These are phyloP conservation scores for Propithecus perrieri DNA, from an alignment of 2,797 vertebrate genomes.

Conservation along the genomic window DNA sequence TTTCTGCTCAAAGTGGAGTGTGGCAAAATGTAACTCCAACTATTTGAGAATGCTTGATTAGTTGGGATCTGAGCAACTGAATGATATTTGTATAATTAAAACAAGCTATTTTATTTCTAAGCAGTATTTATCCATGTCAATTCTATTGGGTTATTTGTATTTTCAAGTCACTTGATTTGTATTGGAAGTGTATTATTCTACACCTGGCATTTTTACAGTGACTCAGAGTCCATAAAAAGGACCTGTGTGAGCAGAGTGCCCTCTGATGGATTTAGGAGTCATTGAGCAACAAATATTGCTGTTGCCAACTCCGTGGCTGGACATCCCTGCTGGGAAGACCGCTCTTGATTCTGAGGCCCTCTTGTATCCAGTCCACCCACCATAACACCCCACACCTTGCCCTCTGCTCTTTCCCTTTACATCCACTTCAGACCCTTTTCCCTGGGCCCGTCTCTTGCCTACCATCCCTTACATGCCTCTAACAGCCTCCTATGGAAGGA, in stretches of 20 bases:
- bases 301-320: not conserved
- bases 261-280: not conserved
- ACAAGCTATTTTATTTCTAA: conserved; percentile 2
- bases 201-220: not conserved
- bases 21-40: not conserved
- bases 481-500: not conserved
- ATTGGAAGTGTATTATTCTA: not conserved
- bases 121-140: not conserved
- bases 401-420: not conserved
- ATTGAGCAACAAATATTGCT: not conserved
- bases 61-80: not conserved
- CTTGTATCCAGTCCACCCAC: not conserved
- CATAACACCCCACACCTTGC: not conserved
- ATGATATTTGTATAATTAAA: not conserved
- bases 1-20: not conserved
- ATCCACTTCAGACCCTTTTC: not conserved
- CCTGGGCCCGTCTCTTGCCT: not conserved
- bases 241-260: not conserved
- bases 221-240: not conserved
- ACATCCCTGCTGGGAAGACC: not conserved
- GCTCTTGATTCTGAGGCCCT: not conserved
- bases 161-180: conserved; percentile 14
- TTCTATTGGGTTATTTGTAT: not conserved
- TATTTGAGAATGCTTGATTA: not conserved
- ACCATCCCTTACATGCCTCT: not conserved